Percentiles rank a stretch among this genome's conserved stretches.
Conservation (phyloP, 2,888 invertebrate genomes). For the Lamellibrachia satsuma region DNA sequence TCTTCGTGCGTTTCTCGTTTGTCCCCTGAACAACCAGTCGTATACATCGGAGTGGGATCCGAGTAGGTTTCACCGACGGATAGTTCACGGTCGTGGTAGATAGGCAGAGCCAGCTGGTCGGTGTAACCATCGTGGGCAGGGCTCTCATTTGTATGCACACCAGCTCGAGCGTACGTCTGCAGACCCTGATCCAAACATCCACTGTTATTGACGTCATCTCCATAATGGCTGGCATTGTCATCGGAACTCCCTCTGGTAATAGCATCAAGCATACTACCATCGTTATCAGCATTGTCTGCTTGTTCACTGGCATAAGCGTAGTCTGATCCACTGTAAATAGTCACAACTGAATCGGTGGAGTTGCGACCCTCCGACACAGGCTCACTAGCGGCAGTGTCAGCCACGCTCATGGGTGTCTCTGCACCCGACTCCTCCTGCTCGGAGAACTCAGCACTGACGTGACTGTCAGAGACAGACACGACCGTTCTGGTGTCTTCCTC, state of each 20-base stretch:
- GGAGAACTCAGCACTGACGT: constrained; percentile 1
- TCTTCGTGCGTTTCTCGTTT: not conserved
- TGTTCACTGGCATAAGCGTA: not conserved
- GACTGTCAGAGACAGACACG: not conserved
- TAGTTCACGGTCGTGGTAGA: not conserved
- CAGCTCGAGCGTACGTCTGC: not conserved
- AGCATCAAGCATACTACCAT: not conserved
- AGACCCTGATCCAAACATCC: not conserved
- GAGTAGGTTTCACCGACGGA: not conserved
- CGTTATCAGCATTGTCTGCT: not conserved
- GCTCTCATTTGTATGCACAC: not conserved
- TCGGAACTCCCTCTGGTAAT: not conserved
- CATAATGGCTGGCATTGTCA: not conserved
- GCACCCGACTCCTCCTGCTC: not conserved
- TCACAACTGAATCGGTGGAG: not conserved
- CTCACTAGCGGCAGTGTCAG: not conserved
- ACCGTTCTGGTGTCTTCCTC: not conserved
- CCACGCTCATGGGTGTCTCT: not conserved
- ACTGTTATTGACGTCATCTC: not conserved
- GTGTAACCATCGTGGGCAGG: not conserved
- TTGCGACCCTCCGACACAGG: not conserved
- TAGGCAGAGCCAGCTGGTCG: not conserved
- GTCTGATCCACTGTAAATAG: not conserved
- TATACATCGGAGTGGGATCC: not conserved
- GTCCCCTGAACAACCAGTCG: not conserved